Percentiles rank a stretch among this genome's conserved stretches.
Conservation (phyloP, 1,140 invertebrate species). For the Cotesia glomerata region DNA sequence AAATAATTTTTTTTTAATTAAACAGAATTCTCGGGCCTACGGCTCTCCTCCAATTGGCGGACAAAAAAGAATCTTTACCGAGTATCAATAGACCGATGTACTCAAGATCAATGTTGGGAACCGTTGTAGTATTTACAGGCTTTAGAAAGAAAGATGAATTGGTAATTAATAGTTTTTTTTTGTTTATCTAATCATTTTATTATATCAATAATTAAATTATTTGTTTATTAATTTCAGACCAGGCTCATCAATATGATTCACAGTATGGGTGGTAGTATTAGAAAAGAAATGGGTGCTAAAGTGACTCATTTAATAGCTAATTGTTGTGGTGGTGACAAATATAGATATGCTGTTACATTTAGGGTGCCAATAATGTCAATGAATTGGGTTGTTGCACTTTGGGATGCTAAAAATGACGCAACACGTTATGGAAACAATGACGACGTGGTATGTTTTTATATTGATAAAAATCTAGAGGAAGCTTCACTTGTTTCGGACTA, state of each 20-base stretch:
- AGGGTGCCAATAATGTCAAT: conserved; percentile 86
- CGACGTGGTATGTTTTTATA: conserved; percentile 68
- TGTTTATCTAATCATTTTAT: not conserved
- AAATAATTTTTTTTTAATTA: conserved; percentile 35
- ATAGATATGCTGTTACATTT: conserved; percentile 84
- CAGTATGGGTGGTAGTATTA: conserved; percentile 92
- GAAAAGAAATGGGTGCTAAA: conserved; percentile 84
- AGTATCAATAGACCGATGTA: conserved; percentile 82
- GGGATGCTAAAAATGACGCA: conserved; percentile 79
- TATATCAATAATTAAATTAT: not conserved
- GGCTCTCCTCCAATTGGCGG: conserved; percentile 76
- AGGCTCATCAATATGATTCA: conserved; percentile 86
- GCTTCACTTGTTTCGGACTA: too few species aligned
- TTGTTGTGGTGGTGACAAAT: conserved; percentile 85
- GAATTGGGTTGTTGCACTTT: conserved; percentile 86
- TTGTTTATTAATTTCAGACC: conserved; percentile 66
- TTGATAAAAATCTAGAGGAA: not conserved
- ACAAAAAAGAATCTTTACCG: conserved; percentile 72
- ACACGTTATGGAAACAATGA: conserved; percentile 67
- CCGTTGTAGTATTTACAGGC: conserved; percentile 88
- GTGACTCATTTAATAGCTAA: conserved; percentile 93
- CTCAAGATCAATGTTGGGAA: conserved; percentile 83
- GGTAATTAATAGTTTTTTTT: conserved; percentile 64
- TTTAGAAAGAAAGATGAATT: conserved; percentile 87
- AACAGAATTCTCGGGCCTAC: conserved; percentile 76